Evolutionary conservation across 2,888 invertebrate species (phyloP).

Genomic region (Ceramica pisi): DNA sequence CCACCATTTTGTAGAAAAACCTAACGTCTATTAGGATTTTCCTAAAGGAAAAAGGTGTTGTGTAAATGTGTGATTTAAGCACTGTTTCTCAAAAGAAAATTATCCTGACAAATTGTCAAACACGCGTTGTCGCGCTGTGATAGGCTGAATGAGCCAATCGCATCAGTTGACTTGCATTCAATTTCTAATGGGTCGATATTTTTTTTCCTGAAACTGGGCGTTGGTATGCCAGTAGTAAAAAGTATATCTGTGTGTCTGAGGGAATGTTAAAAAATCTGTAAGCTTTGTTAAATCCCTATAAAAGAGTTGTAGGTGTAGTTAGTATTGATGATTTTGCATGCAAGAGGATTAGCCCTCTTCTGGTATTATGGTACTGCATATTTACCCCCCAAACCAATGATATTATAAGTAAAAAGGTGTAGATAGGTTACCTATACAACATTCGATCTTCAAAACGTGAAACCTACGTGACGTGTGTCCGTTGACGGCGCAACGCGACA

Average conservation of each 20-base stretch:
- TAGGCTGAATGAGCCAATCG: no score
- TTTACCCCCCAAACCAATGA: neutral
- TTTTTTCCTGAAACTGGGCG: no score
- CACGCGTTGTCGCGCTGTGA: no score
- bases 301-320: neutral
- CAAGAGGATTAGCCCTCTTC: neutral
- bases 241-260: neutral
- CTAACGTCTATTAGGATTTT: neutral
- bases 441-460: no score
- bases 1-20: neutral
- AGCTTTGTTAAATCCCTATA: neutral
- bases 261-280: neutral
- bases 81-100: no score
- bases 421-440: no score
- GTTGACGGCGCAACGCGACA: no score
- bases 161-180: no score
- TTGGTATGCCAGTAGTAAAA: neutral
- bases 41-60: neutral
- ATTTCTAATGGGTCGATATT: no score
- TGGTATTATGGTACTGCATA: neutral
- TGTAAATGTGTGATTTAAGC: neutral
- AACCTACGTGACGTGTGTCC: no score
- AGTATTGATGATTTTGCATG: conserved; percentile 9
- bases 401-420: no score
- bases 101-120: no score